These are phyloP conservation scores for Brotogeris chrysoptera DNA, from an alignment of 2,797 vertebrate species.

Conservation along the genomic window DNA sequence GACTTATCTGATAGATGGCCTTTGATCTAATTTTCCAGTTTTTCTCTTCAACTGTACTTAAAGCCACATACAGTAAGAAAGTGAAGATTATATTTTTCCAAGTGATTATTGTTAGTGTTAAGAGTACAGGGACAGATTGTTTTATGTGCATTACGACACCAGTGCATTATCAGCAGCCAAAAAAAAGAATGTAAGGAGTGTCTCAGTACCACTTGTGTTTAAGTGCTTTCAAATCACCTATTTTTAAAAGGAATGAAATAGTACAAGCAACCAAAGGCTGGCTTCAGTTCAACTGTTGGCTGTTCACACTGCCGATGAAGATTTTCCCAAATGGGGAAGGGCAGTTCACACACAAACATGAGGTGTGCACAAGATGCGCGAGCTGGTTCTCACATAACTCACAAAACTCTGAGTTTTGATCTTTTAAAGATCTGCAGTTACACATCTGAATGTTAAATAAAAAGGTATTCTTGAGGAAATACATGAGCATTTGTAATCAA, in stretches of 20 bases:
- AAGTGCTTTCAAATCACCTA: background rate
- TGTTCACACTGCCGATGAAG: background rate
- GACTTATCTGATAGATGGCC: background rate
- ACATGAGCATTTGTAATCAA: background rate
- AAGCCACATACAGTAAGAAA: background rate
- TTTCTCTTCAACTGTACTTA: background rate
- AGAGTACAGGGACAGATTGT: background rate
- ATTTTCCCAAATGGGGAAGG: background rate
- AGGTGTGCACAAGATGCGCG: background rate
- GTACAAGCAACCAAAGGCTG: background rate
- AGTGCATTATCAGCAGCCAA: background rate
- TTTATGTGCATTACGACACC: background rate
- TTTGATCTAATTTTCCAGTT: background rate
- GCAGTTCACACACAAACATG: rapidly evolving
- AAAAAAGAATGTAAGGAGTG: background rate
- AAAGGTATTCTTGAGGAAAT: background rate
- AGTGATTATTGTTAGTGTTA: background rate
- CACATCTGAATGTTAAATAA: background rate
- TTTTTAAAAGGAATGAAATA: background rate
- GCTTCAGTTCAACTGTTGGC: background rate
- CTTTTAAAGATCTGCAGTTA: background rate
- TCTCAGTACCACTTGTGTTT: background rate
- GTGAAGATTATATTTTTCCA: background rate
- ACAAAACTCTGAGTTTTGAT: background rate
- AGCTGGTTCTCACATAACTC: background rate